A percentile compares a stretch with the other conserved stretches of the same genome.
Evolutionary conservation across 1,140 invertebrate species (phyloP).

Genomic region (Andrena cerasifolii): DNA sequence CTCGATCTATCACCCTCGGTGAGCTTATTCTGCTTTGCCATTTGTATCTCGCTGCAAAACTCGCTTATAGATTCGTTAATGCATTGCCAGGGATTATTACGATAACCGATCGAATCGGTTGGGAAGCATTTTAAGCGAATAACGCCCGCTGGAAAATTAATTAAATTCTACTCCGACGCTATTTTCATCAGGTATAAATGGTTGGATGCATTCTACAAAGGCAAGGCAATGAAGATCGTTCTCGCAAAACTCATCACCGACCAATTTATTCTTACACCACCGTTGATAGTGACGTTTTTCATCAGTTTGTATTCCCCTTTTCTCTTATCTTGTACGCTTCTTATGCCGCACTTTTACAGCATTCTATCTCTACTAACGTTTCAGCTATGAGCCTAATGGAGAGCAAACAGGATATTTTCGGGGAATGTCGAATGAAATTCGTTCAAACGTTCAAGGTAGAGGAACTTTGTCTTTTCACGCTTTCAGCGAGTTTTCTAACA

Average conservation of each 20-base stretch:
- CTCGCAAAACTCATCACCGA: slow-evolving; percentile 89
- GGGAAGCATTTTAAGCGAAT: not conserved
- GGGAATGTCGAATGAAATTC: slow-evolving; percentile 89
- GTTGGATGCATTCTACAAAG: slow-evolving; percentile 87
- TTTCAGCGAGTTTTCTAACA: not conserved
- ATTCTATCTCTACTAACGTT: slow-evolving; percentile 62
- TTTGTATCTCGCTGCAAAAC: slow-evolving; percentile 1
- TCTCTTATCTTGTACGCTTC: not conserved
- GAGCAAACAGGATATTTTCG: slow-evolving; percentile 85
- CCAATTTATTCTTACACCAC: slow-evolving; percentile 90
- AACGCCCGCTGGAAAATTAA: not conserved
- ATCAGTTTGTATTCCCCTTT: slow-evolving; percentile 83
- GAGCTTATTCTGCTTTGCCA: slow-evolving; percentile 30
- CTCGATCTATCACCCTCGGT: slow-evolving; percentile 15
- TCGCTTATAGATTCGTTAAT: not conserved
- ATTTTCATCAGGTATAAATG: slow-evolving; percentile 88
- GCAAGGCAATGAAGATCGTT: slow-evolving; percentile 85
- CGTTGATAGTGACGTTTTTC: slow-evolving; percentile 87
- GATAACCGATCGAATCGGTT: not conserved
- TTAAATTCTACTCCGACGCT: not conserved
- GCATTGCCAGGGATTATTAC: not conserved
- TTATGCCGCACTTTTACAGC: no score
- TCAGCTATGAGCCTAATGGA: slow-evolving; percentile 89
- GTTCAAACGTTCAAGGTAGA: slow-evolving; percentile 86
- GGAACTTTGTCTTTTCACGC: not conserved